Conservation (phyloP, 2,888 invertebrate genomes). For the Idaea aversata region DNA sequence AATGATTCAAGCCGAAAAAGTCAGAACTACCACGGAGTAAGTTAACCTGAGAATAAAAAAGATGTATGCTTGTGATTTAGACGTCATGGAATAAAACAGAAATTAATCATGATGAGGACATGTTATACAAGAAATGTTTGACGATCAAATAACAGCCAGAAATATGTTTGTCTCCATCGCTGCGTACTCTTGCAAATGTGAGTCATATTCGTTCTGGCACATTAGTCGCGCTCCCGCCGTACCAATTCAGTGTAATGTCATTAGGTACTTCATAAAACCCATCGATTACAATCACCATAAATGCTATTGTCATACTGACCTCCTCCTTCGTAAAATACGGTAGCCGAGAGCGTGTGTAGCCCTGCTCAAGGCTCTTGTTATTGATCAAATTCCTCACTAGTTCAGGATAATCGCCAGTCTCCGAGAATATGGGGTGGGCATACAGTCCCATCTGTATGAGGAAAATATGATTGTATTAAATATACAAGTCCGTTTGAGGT, state of each 20-base stretch:
- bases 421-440: conserved; percentile 75
- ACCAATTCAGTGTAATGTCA: neutral
- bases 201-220: neutral
- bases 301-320: conserved; percentile 42
- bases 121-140: no score
- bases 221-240: neutral
- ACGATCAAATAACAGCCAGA: no score
- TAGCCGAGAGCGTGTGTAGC: conserved; percentile 70
- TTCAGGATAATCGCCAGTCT: conserved; percentile 70
- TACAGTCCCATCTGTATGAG: conserved; percentile 64
- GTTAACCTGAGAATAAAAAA: conserved; percentile 48
- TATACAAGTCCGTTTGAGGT: neutral
- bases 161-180: no score
- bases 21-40: conserved; percentile 70
- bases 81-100: no score
- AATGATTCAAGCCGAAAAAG: conserved; percentile 82
- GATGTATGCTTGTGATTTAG: neutral
- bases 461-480: conserved; percentile 14
- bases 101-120: no score
- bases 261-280: neutral
- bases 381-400: conserved; percentile 68
- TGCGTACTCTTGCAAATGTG: neutral
- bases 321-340: conserved; percentile 70
- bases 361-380: conserved; percentile 63
- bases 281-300: neutral